Base-by-base conservation (phyloP, 2,797 vertebrate species). In the Danio albolineatus region DNA sequence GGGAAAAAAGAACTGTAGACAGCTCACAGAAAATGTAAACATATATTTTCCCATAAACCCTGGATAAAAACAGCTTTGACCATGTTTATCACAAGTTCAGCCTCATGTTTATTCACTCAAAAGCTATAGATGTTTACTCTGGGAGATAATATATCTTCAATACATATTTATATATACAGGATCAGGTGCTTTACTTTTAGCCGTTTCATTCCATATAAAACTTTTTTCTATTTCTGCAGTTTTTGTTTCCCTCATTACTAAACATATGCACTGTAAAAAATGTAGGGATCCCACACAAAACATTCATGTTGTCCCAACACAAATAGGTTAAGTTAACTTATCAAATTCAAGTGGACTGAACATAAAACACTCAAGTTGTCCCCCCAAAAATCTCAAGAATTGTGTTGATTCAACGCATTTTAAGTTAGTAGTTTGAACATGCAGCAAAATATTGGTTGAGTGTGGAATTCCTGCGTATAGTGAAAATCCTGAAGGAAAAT, bases 11-110 rank as follows among this genome's bases (percentile, higher is more conserved):
- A 78, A 65, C 51, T 59, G 12, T 28, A 49, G 59, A 56, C 13
- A 36, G 21, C 41, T 51, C 48, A 79, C 81, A 82, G 76, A 64
- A 51, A 56, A 61, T 16, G 54, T 39, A 78, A 82, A 75, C 64
- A 51, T 75, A 49, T 1, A 39, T 56, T 70, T 64, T 62, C 81
- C 62, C 71, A 64, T 14, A 74, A 70, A 54, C 64, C 48, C 41
- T 53, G 38, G 6, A 6, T 17, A 66, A 67, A 36, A 56, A 41
- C 5, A 19, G 44, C 71, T 79, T 69, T 74, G 46, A 17, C 53
- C 19, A 60, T 61, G 44, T 67, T 48, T 69, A 21, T 78, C 70
- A 43, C 17, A 41, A 43, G 60, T 44, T 66, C 21, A 60, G 49
- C 5, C n/a, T 61, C 6, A 79, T 36, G 76, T 60, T 73, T 74